Evolutionary conservation across 2,797 vertebrate genomes (phyloP), one percentile per base, ranked within the genome.

Genomic region (Spheniscus humboldti): DNA sequence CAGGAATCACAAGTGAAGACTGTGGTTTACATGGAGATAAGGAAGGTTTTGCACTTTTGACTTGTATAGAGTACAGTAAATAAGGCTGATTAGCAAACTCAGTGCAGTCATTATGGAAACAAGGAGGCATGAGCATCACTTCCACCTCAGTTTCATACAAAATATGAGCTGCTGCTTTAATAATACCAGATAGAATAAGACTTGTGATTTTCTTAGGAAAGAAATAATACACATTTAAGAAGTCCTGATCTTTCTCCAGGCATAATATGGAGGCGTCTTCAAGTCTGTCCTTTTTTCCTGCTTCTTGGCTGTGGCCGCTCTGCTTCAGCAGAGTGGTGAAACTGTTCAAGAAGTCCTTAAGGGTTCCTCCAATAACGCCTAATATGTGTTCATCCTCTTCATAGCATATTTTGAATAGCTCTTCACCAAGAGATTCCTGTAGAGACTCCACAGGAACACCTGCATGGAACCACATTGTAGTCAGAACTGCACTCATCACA

Each of bases 321-420:
- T 99, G 99, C 94, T 99, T 99, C 97, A 99, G 97, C 91, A 99
- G 98, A 90, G 99, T 99, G 80, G 99, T 99, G 97, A 99, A 99
- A 97, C 99, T 99, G 97, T 99, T 99, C 93, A 99, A 98, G 97
- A 99, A 99, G 97, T 99, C 99, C 27, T 99, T 99, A 56, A 99
- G 99, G 13, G 99, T 99, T 78, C 99, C 99, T 91, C 99, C 99
- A 76, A 99, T 99, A 96, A 99, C 99, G 30, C 98, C 98, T 69
- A 99, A 97, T 97, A 99, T 98, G 92, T 99, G 99, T 87, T 98
- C 98, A 62, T 99, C 99, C 97, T 99, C 99, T 97, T 99, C 99
- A 31, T 99, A 99, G 96, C 99, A 99, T 97, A 99, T 98, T 97
- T 98, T 98, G 97, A 99, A 99, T 59, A 99, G 98, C 92, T 99